Evolutionary conservation across 2,888 invertebrate genomes (phyloP).

Genomic region (Sinhomidia bicolor): DNA sequence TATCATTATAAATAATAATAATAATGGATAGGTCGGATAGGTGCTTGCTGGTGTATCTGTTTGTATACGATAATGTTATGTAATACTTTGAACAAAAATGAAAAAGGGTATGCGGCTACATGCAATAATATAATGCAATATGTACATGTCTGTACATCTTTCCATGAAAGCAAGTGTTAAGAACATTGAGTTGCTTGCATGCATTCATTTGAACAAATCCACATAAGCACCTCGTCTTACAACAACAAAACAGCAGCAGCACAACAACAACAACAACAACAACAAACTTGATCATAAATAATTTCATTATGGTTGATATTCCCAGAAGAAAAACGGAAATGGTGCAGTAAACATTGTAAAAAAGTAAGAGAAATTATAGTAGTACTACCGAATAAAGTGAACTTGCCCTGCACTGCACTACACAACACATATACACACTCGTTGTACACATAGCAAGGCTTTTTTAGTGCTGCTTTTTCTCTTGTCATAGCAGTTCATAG

Average conservation of each 20-base stretch:
- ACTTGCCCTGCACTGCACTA: not conserved
- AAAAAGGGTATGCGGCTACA: no score
- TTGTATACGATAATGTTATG: no score
- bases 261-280: no score
- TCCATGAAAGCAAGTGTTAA: not conserved
- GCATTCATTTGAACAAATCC: not conserved
- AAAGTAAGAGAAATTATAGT: not conserved
- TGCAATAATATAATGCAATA: no score
- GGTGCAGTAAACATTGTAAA: not conserved
- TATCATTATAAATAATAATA: not conserved
- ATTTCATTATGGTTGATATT: conserved; percentile 21
- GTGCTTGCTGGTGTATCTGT: not conserved
- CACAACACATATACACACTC: not conserved
- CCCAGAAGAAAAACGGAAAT: not conserved
- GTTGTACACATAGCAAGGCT: not conserved
- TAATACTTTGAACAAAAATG: no score
- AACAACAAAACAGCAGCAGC: no score
- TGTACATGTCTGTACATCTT: no score
- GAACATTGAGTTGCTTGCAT: not conserved
- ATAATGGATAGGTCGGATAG: conserved; percentile 18
- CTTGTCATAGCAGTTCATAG: not conserved
- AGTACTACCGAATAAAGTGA: no score
- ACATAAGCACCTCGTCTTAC: not conserved
- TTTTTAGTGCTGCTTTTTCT: not conserved
- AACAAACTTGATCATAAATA: no score